These are phyloP conservation scores for Semaprochilodus insignis DNA, from an alignment of 2,797 vertebrate genomes.

Conservation along the genomic window DNA sequence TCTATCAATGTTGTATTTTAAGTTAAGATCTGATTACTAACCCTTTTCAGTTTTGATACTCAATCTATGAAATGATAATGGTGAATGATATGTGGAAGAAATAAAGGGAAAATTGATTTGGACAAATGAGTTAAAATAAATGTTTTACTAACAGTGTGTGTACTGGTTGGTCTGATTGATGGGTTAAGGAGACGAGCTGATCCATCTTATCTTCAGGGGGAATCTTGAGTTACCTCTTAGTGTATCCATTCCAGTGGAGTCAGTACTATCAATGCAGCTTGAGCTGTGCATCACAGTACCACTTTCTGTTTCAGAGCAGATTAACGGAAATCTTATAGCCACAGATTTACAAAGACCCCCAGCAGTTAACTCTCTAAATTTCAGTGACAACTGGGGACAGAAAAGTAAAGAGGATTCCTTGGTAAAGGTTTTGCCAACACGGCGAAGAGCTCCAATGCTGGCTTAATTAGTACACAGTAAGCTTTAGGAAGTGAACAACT, in stretches of 20 bases:
- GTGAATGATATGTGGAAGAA: not conserved
- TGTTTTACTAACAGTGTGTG: slow-evolving; percentile 11
- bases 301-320: not conserved
- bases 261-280: not conserved
- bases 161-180: not conserved
- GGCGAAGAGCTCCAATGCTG: too few relatives aligned
- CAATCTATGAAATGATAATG: not conserved
- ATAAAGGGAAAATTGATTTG: not conserved
- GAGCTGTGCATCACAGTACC: not conserved
- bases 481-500: too few relatives aligned
- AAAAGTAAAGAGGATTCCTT: not conserved
- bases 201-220: not conserved
- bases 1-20: not conserved
- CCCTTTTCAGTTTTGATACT: not conserved
- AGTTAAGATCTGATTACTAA: not conserved
- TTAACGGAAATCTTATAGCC: not conserved
- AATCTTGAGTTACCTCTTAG: not conserved
- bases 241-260: not conserved
- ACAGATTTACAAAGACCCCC: not conserved
- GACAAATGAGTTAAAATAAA: slow-evolving; percentile 9
- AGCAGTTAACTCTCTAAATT: not conserved
- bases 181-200: slow-evolving; percentile 1
- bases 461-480: too few relatives aligned
- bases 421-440: not conserved
- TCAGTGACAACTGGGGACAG: not conserved